Conservation (phyloP, 2,888 invertebrate genomes). For the Gymnosoma rotundatum region DNA sequence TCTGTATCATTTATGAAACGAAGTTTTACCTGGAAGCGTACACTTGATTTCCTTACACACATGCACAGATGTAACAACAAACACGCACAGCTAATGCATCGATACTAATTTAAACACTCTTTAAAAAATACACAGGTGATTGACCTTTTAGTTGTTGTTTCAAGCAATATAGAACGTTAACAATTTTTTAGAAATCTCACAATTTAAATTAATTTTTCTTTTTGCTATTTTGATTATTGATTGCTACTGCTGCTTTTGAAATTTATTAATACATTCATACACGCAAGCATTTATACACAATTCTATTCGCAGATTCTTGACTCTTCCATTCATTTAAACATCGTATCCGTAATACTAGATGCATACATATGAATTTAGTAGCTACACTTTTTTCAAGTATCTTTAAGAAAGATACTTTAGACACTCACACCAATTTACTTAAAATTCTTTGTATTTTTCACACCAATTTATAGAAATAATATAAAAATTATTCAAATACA, state of each 20-base stretch:
- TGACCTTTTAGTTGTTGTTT: constrained; percentile 56
- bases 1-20: constrained; percentile 26
- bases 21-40: constrained; percentile 9
- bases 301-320: too few species aligned
- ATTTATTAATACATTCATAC: constrained; percentile 38
- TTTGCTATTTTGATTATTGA: neutral
- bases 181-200: constrained; percentile 36
- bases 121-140: constrained; percentile 57
- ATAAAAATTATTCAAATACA: constrained; percentile 43
- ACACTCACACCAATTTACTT: constrained; percentile 45
- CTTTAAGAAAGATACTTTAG: constrained; percentile 52
- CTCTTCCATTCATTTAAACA: too few species aligned
- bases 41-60: constrained; percentile 33
- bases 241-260: constrained; percentile 16
- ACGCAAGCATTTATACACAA: constrained; percentile 1
- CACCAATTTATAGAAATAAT: constrained; percentile 17
- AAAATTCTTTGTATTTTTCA: constrained; percentile 35
- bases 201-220: constrained; percentile 28
- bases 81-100: constrained; percentile 20
- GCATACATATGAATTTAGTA: constrained; percentile 23
- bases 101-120: constrained; percentile 17
- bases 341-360: neutral
- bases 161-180: neutral
- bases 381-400: constrained; percentile 36
- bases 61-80: neutral